Percentiles rank a stretch among this genome's conserved stretches.
These are phyloP conservation scores for Gila orcuttii DNA, from an alignment of 2,113 vertebrate genomes.

Conservation along the genomic window DNA sequence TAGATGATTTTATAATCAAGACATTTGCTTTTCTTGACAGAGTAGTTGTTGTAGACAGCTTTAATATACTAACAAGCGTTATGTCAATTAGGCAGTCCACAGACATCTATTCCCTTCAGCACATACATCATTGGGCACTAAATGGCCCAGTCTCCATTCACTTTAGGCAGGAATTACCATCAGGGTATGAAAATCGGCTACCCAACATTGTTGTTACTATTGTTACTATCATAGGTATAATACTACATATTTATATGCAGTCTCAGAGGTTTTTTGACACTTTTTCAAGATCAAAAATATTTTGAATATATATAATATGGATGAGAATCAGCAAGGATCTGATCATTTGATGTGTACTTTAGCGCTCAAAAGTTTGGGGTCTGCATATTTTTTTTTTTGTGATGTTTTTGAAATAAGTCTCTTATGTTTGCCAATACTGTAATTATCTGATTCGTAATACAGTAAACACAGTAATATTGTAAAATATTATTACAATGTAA, in stretches of 20 bases:
- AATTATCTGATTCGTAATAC: background rate
- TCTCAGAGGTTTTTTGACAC: background rate
- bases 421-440: background rate
- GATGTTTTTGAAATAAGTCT: background rate
- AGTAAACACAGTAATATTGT: background rate
- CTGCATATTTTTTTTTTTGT: background rate
- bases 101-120: background rate
- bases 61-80: background rate
- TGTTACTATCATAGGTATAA: background rate
- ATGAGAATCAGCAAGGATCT: background rate
- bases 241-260: background rate
- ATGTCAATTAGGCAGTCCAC: conserved; percentile 30
- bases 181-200: background rate
- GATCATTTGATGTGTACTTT: background rate
- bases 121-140: conserved; percentile 25
- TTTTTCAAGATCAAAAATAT: background rate
- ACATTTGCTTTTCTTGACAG: background rate
- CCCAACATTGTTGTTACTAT: conserved; percentile 6
- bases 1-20: background rate
- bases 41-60: background rate
- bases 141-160: conserved; percentile 2
- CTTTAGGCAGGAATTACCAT: conserved; percentile 19
- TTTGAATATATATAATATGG: background rate
- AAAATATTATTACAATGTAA: no score
- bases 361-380: background rate